Conservation (phyloP, 2,888 invertebrate species). For the Pheosia gnoma region DNA sequence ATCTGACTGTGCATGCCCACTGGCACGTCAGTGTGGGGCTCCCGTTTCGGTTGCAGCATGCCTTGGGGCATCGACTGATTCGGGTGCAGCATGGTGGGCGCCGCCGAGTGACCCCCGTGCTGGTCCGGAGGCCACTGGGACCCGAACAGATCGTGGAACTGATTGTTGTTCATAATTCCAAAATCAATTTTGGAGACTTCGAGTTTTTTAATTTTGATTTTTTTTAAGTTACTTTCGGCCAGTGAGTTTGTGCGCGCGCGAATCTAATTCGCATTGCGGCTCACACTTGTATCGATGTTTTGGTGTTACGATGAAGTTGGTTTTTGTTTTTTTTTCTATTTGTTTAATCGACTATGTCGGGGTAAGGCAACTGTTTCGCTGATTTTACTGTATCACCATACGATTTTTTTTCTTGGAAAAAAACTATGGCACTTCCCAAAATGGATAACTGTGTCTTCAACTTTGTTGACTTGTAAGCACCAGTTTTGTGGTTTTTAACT, state of each 20-base stretch:
- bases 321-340: slow-evolving; percentile 43
- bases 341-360: slow-evolving; percentile 69
- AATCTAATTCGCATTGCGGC: slow-evolving; percentile 77
- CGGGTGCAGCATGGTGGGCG: slow-evolving; percentile 76
- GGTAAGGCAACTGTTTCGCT: slow-evolving; percentile 69
- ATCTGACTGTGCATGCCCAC: slow-evolving; percentile 65
- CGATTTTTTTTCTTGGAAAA: slow-evolving; percentile 63
- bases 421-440: slow-evolving; percentile 71
- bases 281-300: slow-evolving; percentile 65
- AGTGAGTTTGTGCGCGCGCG: slow-evolving; percentile 55
- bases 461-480: slow-evolving; percentile 69
- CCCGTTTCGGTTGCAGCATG: slow-evolving; percentile 72
- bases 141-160: slow-evolving; percentile 79
- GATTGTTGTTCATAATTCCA: slow-evolving; percentile 73
- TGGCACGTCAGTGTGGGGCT: slow-evolving; percentile 66
- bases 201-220: slow-evolving; percentile 26
- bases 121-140: slow-evolving; percentile 82
- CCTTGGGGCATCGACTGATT: slow-evolving; percentile 56
- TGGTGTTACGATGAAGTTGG: slow-evolving; percentile 45
- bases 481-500: slow-evolving; percentile 62
- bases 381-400: slow-evolving; percentile 55
- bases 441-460: slow-evolving; percentile 55
- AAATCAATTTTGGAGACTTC: slow-evolving; percentile 43
- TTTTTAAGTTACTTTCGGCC: slow-evolving; percentile 67
- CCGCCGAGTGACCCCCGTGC: slow-evolving; percentile 76